These are phyloP conservation scores for Leistus spinibarbis DNA, from an alignment of 2,888 invertebrate genomes.

Conservation along the genomic window DNA sequence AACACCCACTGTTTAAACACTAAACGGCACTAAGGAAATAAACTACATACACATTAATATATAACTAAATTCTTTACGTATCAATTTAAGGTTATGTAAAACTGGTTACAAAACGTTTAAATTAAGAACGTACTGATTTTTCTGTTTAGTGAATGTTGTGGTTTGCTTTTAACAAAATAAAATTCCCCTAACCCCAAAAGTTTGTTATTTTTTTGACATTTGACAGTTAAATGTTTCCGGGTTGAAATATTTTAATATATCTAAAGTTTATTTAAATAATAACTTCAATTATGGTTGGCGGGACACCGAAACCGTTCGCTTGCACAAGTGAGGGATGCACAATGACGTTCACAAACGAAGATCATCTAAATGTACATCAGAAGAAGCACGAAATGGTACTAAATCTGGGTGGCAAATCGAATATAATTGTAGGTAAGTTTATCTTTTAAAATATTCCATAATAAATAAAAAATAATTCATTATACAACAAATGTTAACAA, in stretches of 20 bases:
- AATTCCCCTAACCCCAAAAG: neutral
- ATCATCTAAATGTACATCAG: slow-evolving; percentile 78
- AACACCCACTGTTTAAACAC: neutral
- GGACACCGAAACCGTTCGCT: slow-evolving; percentile 72
- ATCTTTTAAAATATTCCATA: neutral
- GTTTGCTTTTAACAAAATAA: neutral
- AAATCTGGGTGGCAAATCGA: slow-evolving; percentile 68
- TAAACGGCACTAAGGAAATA: neutral
- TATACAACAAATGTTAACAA: neutral
- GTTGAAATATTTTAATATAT: neutral
- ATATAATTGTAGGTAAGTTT: slow-evolving; percentile 68
- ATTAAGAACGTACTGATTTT: neutral
- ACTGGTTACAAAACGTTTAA: too few species aligned
- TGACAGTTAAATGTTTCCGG: neutral
- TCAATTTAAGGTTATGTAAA: too few species aligned
- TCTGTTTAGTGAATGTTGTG: too few species aligned
- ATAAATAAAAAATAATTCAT: neutral
- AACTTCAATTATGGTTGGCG: slow-evolving; percentile 53
- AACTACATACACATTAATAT: too few species aligned
- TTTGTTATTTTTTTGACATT: neutral
- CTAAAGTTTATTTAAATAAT: neutral
- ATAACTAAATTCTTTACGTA: too few species aligned
- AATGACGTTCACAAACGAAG: slow-evolving; percentile 81
- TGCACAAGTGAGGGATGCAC: slow-evolving; percentile 73
- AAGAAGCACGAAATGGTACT: slow-evolving; percentile 87